Percentiles rank a stretch among this genome's conserved stretches.
Conservation (phyloP, 1,140 invertebrate species). For the Dufourea novaeangliae region DNA sequence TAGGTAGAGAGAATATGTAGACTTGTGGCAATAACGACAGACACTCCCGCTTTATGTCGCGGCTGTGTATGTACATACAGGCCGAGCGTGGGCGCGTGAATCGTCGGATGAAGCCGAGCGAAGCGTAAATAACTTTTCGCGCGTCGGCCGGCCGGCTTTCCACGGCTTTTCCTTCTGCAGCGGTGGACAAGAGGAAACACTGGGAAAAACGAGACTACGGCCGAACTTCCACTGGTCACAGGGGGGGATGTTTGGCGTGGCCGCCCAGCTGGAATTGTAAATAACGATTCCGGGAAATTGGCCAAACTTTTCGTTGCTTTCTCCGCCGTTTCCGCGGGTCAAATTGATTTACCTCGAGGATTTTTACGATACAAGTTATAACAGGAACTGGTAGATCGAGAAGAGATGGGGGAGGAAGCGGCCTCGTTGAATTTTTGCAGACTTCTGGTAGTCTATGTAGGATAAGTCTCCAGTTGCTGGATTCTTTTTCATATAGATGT, state of each 20-base stretch:
- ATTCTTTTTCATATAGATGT: too few relatives aligned
- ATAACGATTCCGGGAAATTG: constrained; percentile 41
- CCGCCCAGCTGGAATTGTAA: constrained; percentile 25
- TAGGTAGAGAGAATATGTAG: not conserved
- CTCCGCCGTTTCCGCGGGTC: not conserved
- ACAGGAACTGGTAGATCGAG: not conserved
- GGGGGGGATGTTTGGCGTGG: constrained; percentile 4
- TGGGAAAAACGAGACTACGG: constrained; percentile 7
- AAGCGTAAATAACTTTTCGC: constrained; percentile 47
- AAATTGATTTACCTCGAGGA: constrained; percentile 42
- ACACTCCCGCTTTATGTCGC: constrained; percentile 42
- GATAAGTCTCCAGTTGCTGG: too few relatives aligned
- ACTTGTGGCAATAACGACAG: constrained; percentile 21
- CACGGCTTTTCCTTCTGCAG: constrained; percentile 40
- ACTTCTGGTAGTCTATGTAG: not conserved
- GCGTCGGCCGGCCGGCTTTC: constrained; percentile 11
- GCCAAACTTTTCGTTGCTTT: constrained; percentile 1
- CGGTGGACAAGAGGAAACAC: too few relatives aligned
- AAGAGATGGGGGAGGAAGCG: not conserved
- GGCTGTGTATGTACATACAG: constrained; percentile 52
- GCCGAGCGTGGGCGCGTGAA: constrained; percentile 26
- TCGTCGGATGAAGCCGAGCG: constrained; percentile 18
- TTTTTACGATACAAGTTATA: constrained; percentile 1
- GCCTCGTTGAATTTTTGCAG: not conserved
- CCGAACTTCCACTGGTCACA: constrained; percentile 45